Percentiles rank a stretch among this genome's conserved stretches.
phyloP scores from a whole-genome alignment of 92 coral and sea anemone genomes.

The Epizoanthus stellaris region DNA sequence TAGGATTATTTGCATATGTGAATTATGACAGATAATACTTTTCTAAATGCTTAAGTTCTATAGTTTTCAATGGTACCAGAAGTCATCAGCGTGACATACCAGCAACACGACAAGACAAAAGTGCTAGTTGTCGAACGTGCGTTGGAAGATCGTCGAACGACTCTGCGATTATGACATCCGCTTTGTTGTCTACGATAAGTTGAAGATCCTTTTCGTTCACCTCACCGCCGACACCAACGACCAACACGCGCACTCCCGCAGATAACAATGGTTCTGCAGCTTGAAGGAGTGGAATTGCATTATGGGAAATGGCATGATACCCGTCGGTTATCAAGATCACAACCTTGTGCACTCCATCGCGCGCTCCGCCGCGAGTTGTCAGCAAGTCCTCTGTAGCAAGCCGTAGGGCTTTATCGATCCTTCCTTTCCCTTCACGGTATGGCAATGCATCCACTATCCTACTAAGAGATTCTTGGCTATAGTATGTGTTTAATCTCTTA shows the following conservation, averaged over 20 bases:
- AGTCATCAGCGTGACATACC: neutral
- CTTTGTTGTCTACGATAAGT: neutral
- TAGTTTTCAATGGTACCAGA: neutral
- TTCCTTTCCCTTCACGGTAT: slow-evolving; percentile 61
- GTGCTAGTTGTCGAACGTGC: neutral
- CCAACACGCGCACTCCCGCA: slow-evolving; percentile 67
- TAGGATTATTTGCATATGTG: too few species aligned
- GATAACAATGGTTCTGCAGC: slow-evolving; percentile 63
- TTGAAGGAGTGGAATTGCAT: slow-evolving; percentile 47
- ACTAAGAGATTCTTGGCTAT: slow-evolving; percentile 54
- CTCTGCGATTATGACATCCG: neutral
- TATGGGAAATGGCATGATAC: slow-evolving; percentile 47
- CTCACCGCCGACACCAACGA: slow-evolving; percentile 49
- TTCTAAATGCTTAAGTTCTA: too few species aligned
- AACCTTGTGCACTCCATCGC: slow-evolving; percentile 71
- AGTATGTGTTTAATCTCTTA: slow-evolving; percentile 51
- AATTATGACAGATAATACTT: too few species aligned
- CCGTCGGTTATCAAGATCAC: slow-evolving; percentile 70
- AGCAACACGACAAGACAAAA: slow-evolving; percentile 4
- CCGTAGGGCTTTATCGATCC: slow-evolving; percentile 59
- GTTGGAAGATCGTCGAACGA: slow-evolving; percentile 25
- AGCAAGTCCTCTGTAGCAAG: slow-evolving; percentile 59
- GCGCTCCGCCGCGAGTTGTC: slow-evolving; percentile 47
- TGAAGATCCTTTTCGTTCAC: neutral
- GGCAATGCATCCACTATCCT: slow-evolving; percentile 59